Conservation (phyloP, 2,797 vertebrate species). For the Trematomus bernacchii region DNA sequence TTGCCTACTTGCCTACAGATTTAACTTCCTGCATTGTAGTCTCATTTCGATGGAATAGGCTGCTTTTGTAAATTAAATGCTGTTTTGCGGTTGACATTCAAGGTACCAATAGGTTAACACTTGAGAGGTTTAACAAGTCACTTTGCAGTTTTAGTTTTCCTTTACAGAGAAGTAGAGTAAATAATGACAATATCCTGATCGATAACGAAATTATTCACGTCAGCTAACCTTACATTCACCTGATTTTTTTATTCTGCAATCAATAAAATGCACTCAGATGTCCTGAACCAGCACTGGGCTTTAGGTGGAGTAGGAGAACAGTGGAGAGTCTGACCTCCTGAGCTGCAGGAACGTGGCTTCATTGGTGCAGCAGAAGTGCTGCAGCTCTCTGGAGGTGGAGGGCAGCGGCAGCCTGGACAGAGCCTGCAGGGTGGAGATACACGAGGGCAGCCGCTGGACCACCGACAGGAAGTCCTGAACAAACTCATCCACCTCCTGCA, state of each 20-base stretch:
- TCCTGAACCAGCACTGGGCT: neutral
- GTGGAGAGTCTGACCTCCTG: conserved; percentile 69
- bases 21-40: too few species aligned
- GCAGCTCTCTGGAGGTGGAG: conserved; percentile 55
- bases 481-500: conserved; percentile 83
- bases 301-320: neutral
- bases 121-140: too few species aligned
- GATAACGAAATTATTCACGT: too few species aligned
- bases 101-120: too few species aligned
- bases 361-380: conserved; percentile 73
- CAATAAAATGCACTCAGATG: neutral
- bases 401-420: conserved; percentile 73
- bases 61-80: too few species aligned
- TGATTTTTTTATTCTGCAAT: neutral
- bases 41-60: too few species aligned
- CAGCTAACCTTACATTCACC: neutral
- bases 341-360: conserved; percentile 77
- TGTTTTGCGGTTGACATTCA: too few species aligned
- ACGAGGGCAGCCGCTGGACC: conserved; percentile 79
- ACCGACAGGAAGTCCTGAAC: conserved; percentile 81
- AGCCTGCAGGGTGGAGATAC: conserved; percentile 75
- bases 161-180: too few species aligned
- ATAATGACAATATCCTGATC: too few species aligned
- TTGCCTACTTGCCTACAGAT: too few species aligned
- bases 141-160: too few species aligned